These are phyloP conservation scores for Enteromius fasciolatus DNA, from an alignment of 2,797 vertebrate genomes.

Conservation along the genomic window DNA sequence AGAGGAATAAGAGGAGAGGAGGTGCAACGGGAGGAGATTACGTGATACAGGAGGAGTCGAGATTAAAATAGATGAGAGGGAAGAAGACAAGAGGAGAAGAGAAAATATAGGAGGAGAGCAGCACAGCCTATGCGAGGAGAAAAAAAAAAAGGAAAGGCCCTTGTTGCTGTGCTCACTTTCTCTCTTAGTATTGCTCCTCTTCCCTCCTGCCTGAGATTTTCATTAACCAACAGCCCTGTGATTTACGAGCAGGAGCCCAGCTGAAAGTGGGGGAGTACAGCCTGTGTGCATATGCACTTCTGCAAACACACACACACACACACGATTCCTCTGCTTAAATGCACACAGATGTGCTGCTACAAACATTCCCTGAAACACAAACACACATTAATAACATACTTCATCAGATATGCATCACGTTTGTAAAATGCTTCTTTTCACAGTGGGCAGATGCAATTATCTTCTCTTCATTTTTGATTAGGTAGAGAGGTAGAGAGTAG, in stretches of 20 bases:
- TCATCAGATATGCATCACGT: constrained; percentile 16
- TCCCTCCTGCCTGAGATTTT: constrained; percentile 56
- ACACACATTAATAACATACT: constrained; percentile 27
- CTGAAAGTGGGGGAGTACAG: constrained; percentile 42
- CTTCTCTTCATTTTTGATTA: constrained; percentile 16
- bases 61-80: constrained; percentile 3
- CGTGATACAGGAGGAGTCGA: background rate
- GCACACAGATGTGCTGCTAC: constrained; percentile 25
- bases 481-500: too few relatives aligned
- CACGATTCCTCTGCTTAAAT: constrained; percentile 17
- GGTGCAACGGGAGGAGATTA: background rate
- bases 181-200: constrained; percentile 35
- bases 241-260: constrained; percentile 56
- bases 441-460: constrained; percentile 34
- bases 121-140: constrained; percentile 13
- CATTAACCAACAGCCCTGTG: constrained; percentile 57
- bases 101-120: constrained; percentile 1
- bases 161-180: constrained; percentile 38
- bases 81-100: background rate
- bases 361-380: constrained; percentile 35
- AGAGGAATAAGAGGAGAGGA: background rate
- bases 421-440: constrained; percentile 41
- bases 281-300: constrained; percentile 47
- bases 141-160: constrained; percentile 5
- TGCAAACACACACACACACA: constrained; percentile 40